Evolutionary conservation across 1,140 invertebrate genomes (phyloP).

Genomic region (Octopus bimaculoides): DNA sequence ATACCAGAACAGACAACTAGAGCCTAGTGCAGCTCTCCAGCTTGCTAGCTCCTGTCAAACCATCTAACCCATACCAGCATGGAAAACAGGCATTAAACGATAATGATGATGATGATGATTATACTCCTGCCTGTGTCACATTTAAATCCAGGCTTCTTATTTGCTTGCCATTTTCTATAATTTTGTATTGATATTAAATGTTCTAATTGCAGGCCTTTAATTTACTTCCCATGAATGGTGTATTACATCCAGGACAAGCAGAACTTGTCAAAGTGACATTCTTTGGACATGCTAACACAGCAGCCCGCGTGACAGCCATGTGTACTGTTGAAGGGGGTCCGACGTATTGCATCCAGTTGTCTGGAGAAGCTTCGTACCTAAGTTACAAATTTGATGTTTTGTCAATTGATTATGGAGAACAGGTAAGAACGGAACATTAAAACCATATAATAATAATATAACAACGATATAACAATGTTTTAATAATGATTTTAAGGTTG

Average conservation of each 20-base stretch:
- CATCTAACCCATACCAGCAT: too few species aligned
- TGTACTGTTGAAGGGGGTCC: slow-evolving; percentile 57
- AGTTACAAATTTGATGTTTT: slow-evolving; percentile 53
- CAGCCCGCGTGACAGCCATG: slow-evolving; percentile 51
- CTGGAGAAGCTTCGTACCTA: slow-evolving; percentile 53
- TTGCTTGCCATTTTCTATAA: too few species aligned
- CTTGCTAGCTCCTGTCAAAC: too few species aligned
- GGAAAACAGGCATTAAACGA: too few species aligned
- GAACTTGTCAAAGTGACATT: slow-evolving; percentile 57
- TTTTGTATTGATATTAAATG: too few species aligned
- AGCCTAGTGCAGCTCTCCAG: too few species aligned
- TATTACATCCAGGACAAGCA: slow-evolving; percentile 53
- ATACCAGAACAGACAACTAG: too few species aligned
- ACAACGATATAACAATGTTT: neutral
- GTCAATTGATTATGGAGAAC: slow-evolving; percentile 55
- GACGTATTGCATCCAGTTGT: slow-evolving; percentile 51
- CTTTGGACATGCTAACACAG: slow-evolving; percentile 56
- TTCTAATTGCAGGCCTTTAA: slow-evolving; percentile 52
- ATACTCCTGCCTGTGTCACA: too few species aligned
- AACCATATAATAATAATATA: neutral
- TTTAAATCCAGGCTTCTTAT: too few species aligned
- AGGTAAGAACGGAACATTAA: slow-evolving; percentile 32
- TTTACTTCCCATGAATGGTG: slow-evolving; percentile 55
- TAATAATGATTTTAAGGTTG: neutral
- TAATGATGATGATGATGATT: too few species aligned